phyloP scores from a whole-genome alignment of 2,888 invertebrate genomes.

The Caenorhabditis drosophilae region DNA sequence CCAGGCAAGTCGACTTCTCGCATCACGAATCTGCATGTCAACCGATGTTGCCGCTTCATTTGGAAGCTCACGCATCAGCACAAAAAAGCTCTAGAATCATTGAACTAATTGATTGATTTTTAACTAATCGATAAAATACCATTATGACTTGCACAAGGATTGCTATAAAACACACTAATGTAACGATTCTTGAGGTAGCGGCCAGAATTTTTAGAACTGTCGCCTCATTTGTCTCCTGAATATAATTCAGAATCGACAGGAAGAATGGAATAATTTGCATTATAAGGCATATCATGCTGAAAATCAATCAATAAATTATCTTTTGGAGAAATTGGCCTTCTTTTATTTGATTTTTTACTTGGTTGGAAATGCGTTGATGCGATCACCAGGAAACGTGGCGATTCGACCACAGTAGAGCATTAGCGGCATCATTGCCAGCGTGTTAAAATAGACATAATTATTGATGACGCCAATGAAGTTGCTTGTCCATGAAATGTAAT shows the following conservation, averaged over 20 bases:
- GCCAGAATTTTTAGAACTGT: slow-evolving; percentile 29
- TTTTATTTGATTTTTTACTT: slow-evolving; percentile 20
- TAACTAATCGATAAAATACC: slow-evolving; percentile 9
- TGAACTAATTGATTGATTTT: neutral
- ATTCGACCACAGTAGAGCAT: slow-evolving; percentile 43
- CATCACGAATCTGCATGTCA: slow-evolving; percentile 50
- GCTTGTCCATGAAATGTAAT: slow-evolving; percentile 36
- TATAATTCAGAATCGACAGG: slow-evolving; percentile 34
- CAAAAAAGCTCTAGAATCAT: slow-evolving; percentile 33
- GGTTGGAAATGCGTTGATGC: slow-evolving; percentile 46
- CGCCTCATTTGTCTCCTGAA: slow-evolving; percentile 21
- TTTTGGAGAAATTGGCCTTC: neutral
- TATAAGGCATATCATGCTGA: slow-evolving; percentile 44
- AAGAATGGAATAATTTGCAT: slow-evolving; percentile 51
- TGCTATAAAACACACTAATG: slow-evolving; percentile 29
- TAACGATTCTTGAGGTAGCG: slow-evolving; percentile 35
- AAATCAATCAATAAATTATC: slow-evolving; percentile 8
- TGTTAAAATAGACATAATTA: slow-evolving; percentile 42
- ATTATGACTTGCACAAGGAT: slow-evolving; percentile 34
- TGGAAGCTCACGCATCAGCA: slow-evolving; percentile 37
- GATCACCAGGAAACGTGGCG: slow-evolving; percentile 35
- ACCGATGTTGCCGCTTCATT: slow-evolving; percentile 40
- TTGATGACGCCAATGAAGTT: slow-evolving; percentile 29
- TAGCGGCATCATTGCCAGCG: slow-evolving; percentile 30
- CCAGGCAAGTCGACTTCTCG: slow-evolving; percentile 48